Conservation (phyloP, 2,113 vertebrate genomes). For the Chionis minor region DNA sequence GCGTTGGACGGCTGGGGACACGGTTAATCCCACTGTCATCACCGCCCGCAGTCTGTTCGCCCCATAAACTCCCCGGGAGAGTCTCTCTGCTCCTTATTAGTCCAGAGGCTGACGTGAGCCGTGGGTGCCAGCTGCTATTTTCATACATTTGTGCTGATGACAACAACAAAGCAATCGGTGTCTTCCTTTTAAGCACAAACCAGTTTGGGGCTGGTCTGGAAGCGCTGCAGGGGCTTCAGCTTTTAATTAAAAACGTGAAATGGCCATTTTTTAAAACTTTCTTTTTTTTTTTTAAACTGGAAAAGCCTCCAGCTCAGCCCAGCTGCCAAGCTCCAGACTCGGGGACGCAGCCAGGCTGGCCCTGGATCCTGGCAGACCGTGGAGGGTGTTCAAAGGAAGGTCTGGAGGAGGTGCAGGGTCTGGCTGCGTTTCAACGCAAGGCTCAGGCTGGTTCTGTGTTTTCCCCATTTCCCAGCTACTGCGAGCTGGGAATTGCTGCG, state of each 20-base stretch:
- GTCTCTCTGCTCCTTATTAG: neutral
- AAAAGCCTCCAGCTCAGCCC: neutral
- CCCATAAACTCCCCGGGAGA: accelerated
- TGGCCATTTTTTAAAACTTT: neutral
- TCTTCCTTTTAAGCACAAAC: neutral
- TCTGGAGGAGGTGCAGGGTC: neutral
- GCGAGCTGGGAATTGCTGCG: accelerated
- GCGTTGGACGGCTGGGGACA: neutral
- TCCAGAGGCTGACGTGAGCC: neutral
- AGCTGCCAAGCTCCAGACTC: accelerated
- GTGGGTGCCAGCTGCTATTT: neutral
- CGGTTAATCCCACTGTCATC: neutral
- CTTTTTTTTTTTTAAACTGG: neutral
- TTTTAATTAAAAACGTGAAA: neutral
- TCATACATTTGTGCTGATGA: neutral
- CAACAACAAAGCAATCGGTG: neutral
- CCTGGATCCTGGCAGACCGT: neutral
- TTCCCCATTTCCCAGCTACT: neutral
- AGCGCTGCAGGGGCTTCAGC: neutral
- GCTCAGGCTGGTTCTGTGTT: neutral
- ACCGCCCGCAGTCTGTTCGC: accelerated
- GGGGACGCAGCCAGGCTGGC: neutral
- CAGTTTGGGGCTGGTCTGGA: neutral
- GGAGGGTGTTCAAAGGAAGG: too few relatives aligned
- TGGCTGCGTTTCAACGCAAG: accelerated